A percentile compares a stretch with the other conserved stretches of the same genome.
Evolutionary conservation across 2,888 invertebrate species (phyloP).

Genomic region (Pyrocoelia pectoralis): DNA sequence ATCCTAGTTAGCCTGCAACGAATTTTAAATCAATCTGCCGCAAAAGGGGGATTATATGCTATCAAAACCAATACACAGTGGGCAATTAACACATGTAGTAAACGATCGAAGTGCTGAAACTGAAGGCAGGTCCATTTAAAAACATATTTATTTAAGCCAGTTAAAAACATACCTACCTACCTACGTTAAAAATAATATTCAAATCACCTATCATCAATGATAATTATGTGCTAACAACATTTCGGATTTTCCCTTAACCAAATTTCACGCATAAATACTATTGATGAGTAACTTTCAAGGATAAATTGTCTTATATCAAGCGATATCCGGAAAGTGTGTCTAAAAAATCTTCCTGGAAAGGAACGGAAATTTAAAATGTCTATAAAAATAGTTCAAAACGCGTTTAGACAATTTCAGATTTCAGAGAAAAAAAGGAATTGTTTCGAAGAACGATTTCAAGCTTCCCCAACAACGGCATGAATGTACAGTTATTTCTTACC

Average conservation of each 20-base stretch:
- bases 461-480: no score
- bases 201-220: background rate
- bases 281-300: constrained; percentile 20
- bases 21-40: constrained; percentile 1
- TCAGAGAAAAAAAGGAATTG: background rate
- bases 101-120: background rate
- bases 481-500: constrained; percentile 7
- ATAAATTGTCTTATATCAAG: background rate
- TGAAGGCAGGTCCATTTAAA: background rate
- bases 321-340: constrained; percentile 10
- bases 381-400: constrained; percentile 25
- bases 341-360: constrained; percentile 7
- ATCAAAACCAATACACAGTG: constrained; percentile 1
- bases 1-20: background rate
- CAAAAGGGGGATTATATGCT: constrained; percentile 1
- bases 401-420: constrained; percentile 12
- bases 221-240: constrained; percentile 11
- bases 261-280: constrained; percentile 23
- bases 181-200: background rate
- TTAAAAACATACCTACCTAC: no score
- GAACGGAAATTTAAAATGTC: constrained; percentile 25
- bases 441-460: constrained; percentile 10
- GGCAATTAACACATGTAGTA: background rate
- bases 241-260: constrained; percentile 22
- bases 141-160: background rate